Base-by-base conservation (phyloP, 2,113 vertebrate species). In the Cervus canadensis region DNA sequence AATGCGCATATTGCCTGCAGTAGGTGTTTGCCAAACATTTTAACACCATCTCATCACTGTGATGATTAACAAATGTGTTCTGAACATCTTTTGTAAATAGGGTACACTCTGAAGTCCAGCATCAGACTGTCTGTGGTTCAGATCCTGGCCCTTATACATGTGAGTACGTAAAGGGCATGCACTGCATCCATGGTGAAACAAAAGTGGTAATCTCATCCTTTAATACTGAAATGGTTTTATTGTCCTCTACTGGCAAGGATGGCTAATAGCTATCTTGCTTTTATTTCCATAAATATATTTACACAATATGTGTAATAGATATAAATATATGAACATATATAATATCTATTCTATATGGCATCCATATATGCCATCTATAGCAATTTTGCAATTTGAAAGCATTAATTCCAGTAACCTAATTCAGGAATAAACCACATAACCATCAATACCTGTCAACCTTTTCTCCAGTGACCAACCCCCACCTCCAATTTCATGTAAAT, bases 311-410 rank as follows among this genome's bases (percentile, higher is more conserved):
- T 40, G 14, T 74, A 33, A 26, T 36, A 83, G 28, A 45, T 57
- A 59, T 5, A 43, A 23, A 43, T 30, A 28, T 26, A 84, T 11
- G 25, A 36, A 56, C 33, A 83, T 56, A 5, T 56, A 83, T 26
- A 40, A 48, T 48, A 43, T 50, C 30, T 40, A 21, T 86, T 8
- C n/a, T 85, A 59, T 43, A 30, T 85, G 30, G 30, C 78, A 21
- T 78, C 17, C 11, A 30, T 52, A 60, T 71, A 40, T 79, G 28
- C 19, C 26, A 43, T 50, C 10, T 62, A 45, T n/a, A 28, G 30
- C n/a, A 85, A 60, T 43, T 95, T 78, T 84, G 28, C 86, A 87
- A 78, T 88, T 90, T 76, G 86, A 97, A 90, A 59, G 50, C 59
- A 85, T 28, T 82, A 50, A 81, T 90, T 96, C 28, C 79, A 23